phyloP scores from a whole-genome alignment of 1,140 invertebrate genomes.

The Matsumurasca onukii region DNA sequence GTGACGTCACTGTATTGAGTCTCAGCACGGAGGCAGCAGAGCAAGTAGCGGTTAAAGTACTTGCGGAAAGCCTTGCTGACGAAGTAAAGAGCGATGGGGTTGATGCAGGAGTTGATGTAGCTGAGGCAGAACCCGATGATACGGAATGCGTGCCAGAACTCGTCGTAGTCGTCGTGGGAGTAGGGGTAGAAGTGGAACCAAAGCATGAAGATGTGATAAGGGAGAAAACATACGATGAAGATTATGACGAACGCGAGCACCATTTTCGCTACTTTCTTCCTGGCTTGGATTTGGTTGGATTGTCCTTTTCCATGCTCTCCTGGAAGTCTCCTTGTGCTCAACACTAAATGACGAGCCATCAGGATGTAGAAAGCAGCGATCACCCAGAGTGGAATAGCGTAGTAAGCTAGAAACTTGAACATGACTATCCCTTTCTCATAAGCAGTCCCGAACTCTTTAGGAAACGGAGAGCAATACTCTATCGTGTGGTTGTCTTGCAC shows the following conservation, averaged over 20 bases:
- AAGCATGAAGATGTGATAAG: slow-evolving; percentile 78
- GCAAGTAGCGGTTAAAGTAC: slow-evolving; percentile 87
- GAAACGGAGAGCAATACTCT: slow-evolving; percentile 64
- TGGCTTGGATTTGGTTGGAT: slow-evolving; percentile 52
- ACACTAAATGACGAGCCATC: slow-evolving; percentile 81
- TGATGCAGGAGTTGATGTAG: slow-evolving; percentile 90
- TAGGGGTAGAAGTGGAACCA: slow-evolving; percentile 82
- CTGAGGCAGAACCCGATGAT: slow-evolving; percentile 84
- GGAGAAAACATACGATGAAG: slow-evolving; percentile 88
- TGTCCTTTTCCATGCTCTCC: slow-evolving; percentile 60
- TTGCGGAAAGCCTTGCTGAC: slow-evolving; percentile 87
- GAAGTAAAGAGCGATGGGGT: slow-evolving; percentile 89
- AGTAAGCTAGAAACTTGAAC: slow-evolving; percentile 73
- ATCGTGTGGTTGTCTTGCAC: slow-evolving; percentile 59
- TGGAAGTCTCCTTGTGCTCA: slow-evolving; percentile 77
- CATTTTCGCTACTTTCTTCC: slow-evolving; percentile 81
- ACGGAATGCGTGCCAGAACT: slow-evolving; percentile 78
- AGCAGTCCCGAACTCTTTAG: slow-evolving; percentile 49
- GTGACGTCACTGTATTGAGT: slow-evolving; percentile 32
- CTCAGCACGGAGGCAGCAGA: slow-evolving; percentile 58
- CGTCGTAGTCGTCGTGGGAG: slow-evolving; percentile 68
- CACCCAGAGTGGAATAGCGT: slow-evolving; percentile 77
- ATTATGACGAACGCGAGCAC: slow-evolving; percentile 88
- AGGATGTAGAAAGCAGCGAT: slow-evolving; percentile 83
- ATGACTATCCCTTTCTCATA: slow-evolving; percentile 58